Evolutionary conservation across 2,113 vertebrate species (phyloP).

Genomic region (Notarius lentiginosus): DNA sequence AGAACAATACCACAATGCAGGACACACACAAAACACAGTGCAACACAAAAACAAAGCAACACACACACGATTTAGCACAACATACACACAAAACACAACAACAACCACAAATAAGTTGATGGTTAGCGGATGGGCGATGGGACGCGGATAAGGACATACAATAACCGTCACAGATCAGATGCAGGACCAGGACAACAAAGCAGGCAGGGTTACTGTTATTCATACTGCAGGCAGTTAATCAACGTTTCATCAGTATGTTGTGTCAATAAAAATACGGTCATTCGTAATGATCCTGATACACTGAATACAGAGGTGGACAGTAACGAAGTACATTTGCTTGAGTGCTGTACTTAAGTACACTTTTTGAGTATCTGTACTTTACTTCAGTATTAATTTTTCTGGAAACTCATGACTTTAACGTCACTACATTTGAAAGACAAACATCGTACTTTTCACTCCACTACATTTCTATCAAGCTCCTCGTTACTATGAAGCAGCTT

Average conservation of each 20-base stretch:
- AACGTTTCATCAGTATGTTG: slow-evolving; percentile 21
- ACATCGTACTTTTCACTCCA: too few relatives aligned
- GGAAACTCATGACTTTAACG: too few relatives aligned
- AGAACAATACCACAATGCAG: slow-evolving; percentile 47
- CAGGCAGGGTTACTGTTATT: slow-evolving; percentile 64
- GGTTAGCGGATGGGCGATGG: neutral
- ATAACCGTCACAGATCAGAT: slow-evolving; percentile 44
- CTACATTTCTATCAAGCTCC: too few relatives aligned
- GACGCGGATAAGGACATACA: slow-evolving; percentile 10
- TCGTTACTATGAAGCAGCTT: too few relatives aligned
- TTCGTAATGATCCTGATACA: neutral
- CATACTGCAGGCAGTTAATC: slow-evolving; percentile 54
- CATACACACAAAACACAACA: slow-evolving; percentile 32
- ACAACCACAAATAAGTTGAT: slow-evolving; percentile 40
- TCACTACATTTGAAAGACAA: too few relatives aligned
- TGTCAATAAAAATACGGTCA: slow-evolving; percentile 1
- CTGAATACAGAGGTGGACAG: neutral
- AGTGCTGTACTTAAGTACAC: too few relatives aligned
- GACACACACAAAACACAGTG: slow-evolving; percentile 44
- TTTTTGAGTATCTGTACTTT: too few relatives aligned
- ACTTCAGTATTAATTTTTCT: too few relatives aligned
- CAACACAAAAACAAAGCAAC: slow-evolving; percentile 46
- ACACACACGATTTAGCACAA: slow-evolving; percentile 28
- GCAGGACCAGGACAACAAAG: slow-evolving; percentile 42
- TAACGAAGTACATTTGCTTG: too few relatives aligned